A percentile compares a stretch with the other conserved stretches of the same genome.
phyloP scores from a whole-genome alignment of 2,113 vertebrate genomes.

The Vimba vimba region DNA sequence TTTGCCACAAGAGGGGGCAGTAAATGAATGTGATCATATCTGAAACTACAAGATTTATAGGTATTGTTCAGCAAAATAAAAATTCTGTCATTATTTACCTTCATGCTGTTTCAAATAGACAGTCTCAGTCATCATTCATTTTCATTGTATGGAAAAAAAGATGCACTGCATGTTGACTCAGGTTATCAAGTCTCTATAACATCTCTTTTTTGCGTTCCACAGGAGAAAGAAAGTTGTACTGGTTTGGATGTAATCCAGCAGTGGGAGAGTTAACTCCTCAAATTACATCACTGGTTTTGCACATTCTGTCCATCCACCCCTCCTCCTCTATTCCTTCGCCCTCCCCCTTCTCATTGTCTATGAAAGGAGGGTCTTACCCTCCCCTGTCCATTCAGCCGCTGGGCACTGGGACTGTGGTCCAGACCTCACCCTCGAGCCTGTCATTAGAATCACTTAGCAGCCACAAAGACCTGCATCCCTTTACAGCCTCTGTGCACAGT shows the following conservation, averaged over 20 bases:
- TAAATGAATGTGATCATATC: neutral
- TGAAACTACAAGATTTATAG: neutral
- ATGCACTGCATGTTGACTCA: neutral
- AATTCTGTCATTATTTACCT: neutral
- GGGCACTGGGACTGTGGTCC: conserved; percentile 56
- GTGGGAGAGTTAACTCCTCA: conserved; percentile 69
- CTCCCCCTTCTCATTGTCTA: conserved; percentile 60
- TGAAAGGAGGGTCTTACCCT: conserved; percentile 69
- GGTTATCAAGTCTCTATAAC: neutral
- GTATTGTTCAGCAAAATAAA: neutral
- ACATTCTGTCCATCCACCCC: conserved; percentile 26
- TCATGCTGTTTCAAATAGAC: neutral
- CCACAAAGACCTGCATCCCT: conserved; percentile 17
- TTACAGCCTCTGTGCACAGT: conserved; percentile 5
- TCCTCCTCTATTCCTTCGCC: conserved; percentile 55
- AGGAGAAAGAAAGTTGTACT: neutral
- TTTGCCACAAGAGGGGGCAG: conserved; percentile 29
- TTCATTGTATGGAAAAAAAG: neutral
- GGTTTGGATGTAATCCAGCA: conserved; percentile 46
- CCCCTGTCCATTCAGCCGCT: conserved; percentile 57
- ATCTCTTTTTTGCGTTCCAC: neutral
- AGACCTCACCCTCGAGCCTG: conserved; percentile 48
- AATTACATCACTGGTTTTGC: conserved; percentile 63
- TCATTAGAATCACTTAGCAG: conserved; percentile 44
- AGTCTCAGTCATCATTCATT: neutral